Conservation (phyloP, 2,888 invertebrate genomes). For the Synanthedon tipuliformis region DNA sequence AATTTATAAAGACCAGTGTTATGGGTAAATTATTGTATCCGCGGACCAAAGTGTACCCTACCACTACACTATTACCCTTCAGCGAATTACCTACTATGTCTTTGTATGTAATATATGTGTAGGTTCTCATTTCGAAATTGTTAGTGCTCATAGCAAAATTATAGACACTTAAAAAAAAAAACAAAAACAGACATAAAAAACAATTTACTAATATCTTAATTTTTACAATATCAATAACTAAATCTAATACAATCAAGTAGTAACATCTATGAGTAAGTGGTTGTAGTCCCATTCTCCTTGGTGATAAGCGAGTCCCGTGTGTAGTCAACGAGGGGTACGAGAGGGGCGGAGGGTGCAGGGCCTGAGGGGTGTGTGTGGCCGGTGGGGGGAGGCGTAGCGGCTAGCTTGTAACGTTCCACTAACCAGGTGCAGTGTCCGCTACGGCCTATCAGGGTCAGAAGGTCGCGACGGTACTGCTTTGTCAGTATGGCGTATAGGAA, state of each 20-base stretch:
- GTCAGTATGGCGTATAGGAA: conserved; percentile 92
- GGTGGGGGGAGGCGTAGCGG: conserved; percentile 53
- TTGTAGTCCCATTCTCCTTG: conserved; percentile 44
- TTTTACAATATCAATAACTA: no score
- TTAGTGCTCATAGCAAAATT: no score
- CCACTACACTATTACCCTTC: no score
- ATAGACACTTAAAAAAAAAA: not conserved
- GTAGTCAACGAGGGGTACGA: conserved; percentile 48
- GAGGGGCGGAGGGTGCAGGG: conserved; percentile 22
- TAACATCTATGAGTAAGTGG: conserved; percentile 11
- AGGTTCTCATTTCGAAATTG: no score
- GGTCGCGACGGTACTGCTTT: conserved; percentile 84
- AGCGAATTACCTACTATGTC: no score
- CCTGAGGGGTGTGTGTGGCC: conserved; percentile 53
- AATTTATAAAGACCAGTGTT: no score
- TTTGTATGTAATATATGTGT: no score
- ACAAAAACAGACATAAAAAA: conserved; percentile 19
- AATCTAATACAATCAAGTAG: no score
- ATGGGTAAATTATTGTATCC: no score
- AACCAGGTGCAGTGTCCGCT: conserved; percentile 63
- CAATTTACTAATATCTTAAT: conserved; percentile 14
- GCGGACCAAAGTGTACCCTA: no score
- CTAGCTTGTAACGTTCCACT: conserved; percentile 47
- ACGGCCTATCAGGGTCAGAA: conserved; percentile 75
- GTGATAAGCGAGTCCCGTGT: conserved; percentile 36